Percentiles rank a stretch among this genome's conserved stretches.
Evolutionary conservation across 2,113 vertebrate species (phyloP).

Genomic region (Microtus ochrogaster): DNA sequence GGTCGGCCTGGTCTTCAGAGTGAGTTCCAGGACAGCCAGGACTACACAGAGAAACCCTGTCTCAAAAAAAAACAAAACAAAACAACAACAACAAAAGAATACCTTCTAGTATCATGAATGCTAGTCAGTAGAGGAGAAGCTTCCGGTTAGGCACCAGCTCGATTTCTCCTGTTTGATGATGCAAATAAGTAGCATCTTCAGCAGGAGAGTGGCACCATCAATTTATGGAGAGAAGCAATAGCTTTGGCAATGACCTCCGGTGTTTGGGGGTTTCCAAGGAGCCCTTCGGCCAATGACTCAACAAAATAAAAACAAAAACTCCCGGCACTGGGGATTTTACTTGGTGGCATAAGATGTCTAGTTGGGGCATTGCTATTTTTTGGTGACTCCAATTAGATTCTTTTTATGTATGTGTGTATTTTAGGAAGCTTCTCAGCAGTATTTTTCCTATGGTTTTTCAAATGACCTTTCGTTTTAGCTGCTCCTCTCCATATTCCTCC

Average conservation of each 20-base stretch:
- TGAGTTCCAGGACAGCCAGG: background rate
- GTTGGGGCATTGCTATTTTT: background rate
- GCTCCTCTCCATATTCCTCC: background rate
- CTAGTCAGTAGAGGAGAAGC: background rate
- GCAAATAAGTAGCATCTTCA: background rate
- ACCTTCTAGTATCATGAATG: no score
- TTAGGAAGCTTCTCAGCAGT: background rate
- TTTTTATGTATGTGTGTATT: background rate
- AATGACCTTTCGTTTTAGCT: background rate
- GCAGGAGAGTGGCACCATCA: background rate
- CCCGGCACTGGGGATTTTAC: background rate
- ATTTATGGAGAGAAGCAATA: background rate
- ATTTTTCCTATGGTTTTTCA: background rate
- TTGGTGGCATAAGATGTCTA: background rate
- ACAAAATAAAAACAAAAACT: background rate
- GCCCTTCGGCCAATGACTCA: background rate
- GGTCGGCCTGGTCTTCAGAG: background rate
- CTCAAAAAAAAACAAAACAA: background rate
- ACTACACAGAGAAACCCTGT: background rate
- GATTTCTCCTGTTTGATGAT: accelerated
- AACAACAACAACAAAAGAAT: background rate
- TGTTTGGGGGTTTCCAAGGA: background rate
- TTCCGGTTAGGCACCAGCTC: no score
- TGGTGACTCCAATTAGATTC: background rate
- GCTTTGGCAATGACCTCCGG: background rate